phyloP scores from a whole-genome alignment of 2,888 invertebrate genomes.

The Heliconius aoede region DNA sequence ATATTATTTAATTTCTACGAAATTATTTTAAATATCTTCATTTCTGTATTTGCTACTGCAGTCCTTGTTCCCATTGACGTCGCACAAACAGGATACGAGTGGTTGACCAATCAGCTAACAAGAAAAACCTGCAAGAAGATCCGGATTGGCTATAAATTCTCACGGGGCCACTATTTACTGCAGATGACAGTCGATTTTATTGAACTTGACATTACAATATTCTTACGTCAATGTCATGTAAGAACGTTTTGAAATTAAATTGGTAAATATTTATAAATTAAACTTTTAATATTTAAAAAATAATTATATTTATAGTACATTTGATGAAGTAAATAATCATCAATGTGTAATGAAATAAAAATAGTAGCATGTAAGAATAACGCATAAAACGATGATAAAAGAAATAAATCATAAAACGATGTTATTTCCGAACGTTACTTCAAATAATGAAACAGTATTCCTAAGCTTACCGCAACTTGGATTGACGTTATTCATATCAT shows the following conservation, averaged over 20 bases:
- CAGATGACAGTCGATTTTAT: conserved; percentile 40
- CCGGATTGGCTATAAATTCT: conserved; percentile 46
- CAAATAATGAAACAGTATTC: conserved; percentile 2
- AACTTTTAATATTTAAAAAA: neutral
- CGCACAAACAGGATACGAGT: conserved; percentile 42
- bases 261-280: neutral
- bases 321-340: neutral
- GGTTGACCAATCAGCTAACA: conserved; percentile 42
- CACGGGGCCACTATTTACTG: conserved; percentile 32
- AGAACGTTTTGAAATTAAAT: conserved; percentile 28
- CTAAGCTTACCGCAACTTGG: neutral
- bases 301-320: neutral
- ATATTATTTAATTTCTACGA: conserved; percentile 34
- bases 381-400: neutral
- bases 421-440: neutral
- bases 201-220: conserved; percentile 43
- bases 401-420: too few relatives aligned
- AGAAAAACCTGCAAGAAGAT: conserved; percentile 38
- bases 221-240: conserved; percentile 40
- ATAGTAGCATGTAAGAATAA: neutral
- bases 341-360: neutral
- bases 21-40: conserved; percentile 44
- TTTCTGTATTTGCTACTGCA: conserved; percentile 45
- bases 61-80: conserved; percentile 45
- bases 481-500: neutral